Evolutionary conservation across 2,113 vertebrate species (phyloP).

Genomic region (Pseudois nayaur): DNA sequence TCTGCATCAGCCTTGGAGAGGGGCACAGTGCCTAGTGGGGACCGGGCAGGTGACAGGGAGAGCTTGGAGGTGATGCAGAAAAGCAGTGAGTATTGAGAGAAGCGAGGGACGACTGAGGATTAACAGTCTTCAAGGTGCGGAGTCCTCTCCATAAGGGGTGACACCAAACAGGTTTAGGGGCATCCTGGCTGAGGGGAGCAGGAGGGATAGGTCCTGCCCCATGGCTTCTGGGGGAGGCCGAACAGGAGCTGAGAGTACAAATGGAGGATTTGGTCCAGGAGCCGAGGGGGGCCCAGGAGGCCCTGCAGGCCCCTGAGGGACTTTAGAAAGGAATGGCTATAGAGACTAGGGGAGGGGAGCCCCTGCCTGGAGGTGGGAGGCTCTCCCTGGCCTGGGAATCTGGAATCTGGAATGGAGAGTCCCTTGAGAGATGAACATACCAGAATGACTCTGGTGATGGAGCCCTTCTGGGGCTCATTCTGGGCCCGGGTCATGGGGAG

Average conservation of each 20-base stretch:
- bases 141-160: not conserved
- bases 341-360: not conserved
- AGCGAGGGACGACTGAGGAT: fast-evolving
- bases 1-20: not conserved
- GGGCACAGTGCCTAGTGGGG: no score
- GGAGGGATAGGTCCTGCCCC: not conserved
- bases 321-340: not conserved
- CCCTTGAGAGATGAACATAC: not conserved
- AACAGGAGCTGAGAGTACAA: not conserved
- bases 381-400: not conserved
- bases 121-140: not conserved
- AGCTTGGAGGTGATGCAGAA: not conserved
- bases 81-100: not conserved
- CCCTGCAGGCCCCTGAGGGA: not conserved
- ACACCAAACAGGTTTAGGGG: not conserved
- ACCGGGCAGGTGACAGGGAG: not conserved
- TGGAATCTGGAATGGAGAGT: not conserved
- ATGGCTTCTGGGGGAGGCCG: not conserved
- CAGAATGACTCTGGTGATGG: not conserved
- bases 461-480: not conserved
- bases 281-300: not conserved
- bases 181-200: not conserved
- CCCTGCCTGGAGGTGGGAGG: not conserved
- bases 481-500: not conserved
- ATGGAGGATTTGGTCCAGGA: not conserved